Percentiles rank a stretch among this genome's conserved stretches.
Conservation (phyloP, 1,140 invertebrate genomes). For the Ips nitidus region DNA sequence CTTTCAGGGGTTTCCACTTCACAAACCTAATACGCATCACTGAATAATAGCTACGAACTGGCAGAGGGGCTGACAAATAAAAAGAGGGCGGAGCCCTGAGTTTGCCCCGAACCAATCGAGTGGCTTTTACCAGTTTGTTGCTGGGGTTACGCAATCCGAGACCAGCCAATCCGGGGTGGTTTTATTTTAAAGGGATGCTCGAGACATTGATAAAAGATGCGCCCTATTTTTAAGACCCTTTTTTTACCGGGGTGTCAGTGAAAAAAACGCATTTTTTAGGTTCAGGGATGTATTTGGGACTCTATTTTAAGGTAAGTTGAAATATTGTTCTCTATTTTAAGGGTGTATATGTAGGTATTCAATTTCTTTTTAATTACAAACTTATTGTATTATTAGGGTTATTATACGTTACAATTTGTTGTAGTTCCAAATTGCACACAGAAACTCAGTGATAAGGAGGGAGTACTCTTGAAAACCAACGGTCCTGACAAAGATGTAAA, state of each 20-base stretch:
- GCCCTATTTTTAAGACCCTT: neutral
- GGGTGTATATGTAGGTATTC: too few relatives aligned
- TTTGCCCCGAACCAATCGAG: constrained; percentile 25
- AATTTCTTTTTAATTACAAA: too few relatives aligned
- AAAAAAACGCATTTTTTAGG: too few relatives aligned
- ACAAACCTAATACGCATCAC: neutral
- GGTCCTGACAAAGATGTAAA: too few relatives aligned
- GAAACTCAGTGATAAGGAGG: too few relatives aligned
- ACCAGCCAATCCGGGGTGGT: constrained; percentile 1
- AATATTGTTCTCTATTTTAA: too few relatives aligned
- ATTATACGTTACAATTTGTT: too few relatives aligned
- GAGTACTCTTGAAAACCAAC: too few relatives aligned
- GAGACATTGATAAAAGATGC: constrained; percentile 14
- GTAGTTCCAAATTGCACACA: too few relatives aligned
- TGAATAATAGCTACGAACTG: neutral
- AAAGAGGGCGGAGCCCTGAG: constrained; percentile 19
- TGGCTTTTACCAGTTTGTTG: constrained; percentile 1
- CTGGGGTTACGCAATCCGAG: constrained; percentile 9
- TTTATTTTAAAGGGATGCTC: neutral
- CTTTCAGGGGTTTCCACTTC: neutral
- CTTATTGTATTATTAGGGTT: too few relatives aligned
- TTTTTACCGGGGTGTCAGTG: neutral
- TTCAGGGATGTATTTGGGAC: too few relatives aligned
- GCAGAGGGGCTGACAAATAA: neutral
- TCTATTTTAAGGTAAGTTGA: too few relatives aligned